A percentile compares a stretch with the other conserved stretches of the same genome.
These are phyloP conservation scores for Lasioglossum villosulum DNA, from an alignment of 2,888 invertebrate species.

Conservation along the genomic window DNA sequence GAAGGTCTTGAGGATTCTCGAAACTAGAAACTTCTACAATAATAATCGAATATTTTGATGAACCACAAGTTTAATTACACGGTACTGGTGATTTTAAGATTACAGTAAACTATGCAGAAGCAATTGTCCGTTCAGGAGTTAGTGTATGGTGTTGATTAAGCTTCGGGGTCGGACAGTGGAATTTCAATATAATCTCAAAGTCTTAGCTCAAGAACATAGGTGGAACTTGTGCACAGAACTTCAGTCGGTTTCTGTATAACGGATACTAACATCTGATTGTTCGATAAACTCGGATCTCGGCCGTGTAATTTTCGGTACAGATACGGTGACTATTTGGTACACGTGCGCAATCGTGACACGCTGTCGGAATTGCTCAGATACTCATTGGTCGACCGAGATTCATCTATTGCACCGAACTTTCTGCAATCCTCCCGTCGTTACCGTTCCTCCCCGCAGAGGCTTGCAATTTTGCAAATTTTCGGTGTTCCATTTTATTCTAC, in stretches of 20 bases:
- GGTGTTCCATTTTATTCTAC: neutral
- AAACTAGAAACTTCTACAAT: neutral
- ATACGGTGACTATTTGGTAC: constrained; percentile 13
- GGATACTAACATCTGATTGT: constrained; percentile 21
- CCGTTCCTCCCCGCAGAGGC: neutral
- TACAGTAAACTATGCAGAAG: neutral
- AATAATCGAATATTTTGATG: neutral
- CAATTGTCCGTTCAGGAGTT: neutral
- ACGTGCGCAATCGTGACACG: constrained; percentile 18
- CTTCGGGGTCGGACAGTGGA: neutral
- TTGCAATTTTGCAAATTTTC: neutral
- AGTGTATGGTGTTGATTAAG: neutral
- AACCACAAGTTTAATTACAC: neutral
- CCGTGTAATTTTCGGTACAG: constrained; percentile 13
- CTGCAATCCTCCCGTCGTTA: constrained; percentile 4
- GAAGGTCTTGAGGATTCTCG: neutral
- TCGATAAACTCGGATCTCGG: constrained; percentile 14
- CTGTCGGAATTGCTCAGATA: constrained; percentile 16
- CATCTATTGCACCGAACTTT: constrained; percentile 1
- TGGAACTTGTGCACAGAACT: constrained; percentile 4
- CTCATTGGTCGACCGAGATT: constrained; percentile 11
- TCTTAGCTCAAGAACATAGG: neutral
- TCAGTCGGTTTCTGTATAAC: constrained; percentile 15
- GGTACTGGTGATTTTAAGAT: neutral
- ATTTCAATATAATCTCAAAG: constrained; percentile 17